A percentile compares a stretch with the other conserved stretches of the same genome.
Conservation (phyloP, 2,888 invertebrate species). For the Sinohyriopsis cumingii region DNA sequence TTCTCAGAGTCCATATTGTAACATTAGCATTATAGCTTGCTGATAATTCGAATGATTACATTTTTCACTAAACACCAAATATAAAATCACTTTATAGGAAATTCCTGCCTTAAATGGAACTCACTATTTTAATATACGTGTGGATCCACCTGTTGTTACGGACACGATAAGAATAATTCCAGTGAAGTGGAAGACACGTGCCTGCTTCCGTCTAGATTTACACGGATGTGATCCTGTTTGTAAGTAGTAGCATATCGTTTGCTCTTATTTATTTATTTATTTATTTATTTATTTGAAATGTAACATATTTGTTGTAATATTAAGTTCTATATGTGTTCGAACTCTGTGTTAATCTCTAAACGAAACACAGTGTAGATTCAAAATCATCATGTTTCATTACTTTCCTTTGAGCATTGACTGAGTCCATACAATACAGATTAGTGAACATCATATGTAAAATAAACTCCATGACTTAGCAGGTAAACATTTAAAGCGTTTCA, state of each 20-base stretch:
- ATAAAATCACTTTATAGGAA: conserved; percentile 18
- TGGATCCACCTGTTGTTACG: conserved; percentile 33
- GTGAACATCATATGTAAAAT: too few relatives aligned
- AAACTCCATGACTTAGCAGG: too few relatives aligned
- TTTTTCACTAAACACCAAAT: too few relatives aligned
- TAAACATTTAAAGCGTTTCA: too few relatives aligned
- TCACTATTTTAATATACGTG: conserved; percentile 26
- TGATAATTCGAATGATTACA: too few relatives aligned
- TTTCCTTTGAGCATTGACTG: too few relatives aligned
- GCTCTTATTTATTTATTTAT: not conserved
- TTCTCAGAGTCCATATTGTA: too few relatives aligned
- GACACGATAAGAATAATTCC: conserved; percentile 41
- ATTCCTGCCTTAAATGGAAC: conserved; percentile 42
- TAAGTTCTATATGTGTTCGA: too few relatives aligned
- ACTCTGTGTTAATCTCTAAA: not conserved
- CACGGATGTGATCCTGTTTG: conserved; percentile 46
- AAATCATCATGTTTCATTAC: too few relatives aligned
- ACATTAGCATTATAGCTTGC: too few relatives aligned
- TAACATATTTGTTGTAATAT: not conserved
- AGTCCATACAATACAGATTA: too few relatives aligned
- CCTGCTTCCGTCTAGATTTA: conserved; percentile 42
- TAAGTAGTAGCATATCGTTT: conserved; percentile 7
- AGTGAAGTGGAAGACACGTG: conserved; percentile 4
- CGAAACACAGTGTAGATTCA: too few relatives aligned
- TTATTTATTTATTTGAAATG: not conserved